phyloP scores from a whole-genome alignment of 1,140 invertebrate species.

The Hycleus phaleratus region DNA sequence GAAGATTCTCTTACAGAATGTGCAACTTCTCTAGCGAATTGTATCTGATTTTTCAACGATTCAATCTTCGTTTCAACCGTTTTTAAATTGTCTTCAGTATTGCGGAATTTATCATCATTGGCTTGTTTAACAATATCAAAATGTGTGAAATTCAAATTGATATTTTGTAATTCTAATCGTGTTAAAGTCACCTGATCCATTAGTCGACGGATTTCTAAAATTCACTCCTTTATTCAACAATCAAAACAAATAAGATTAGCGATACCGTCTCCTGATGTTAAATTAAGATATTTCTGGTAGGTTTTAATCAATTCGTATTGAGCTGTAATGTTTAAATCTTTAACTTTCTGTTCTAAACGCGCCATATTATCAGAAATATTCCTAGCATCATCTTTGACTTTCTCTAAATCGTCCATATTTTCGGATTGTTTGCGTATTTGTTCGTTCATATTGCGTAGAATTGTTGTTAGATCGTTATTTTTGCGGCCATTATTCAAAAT shows the following conservation, averaged over 20 bases:
- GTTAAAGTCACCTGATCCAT: slow-evolving; percentile 43
- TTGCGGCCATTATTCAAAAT: slow-evolving; percentile 25
- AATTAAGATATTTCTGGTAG: slow-evolving; percentile 25
- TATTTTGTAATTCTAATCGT: slow-evolving; percentile 16
- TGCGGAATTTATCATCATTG: slow-evolving; percentile 1
- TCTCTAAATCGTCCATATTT: slow-evolving; percentile 28
- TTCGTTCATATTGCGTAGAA: slow-evolving; percentile 21
- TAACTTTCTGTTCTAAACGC: slow-evolving; percentile 45
- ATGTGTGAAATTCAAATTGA: slow-evolving; percentile 4
- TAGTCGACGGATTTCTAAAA: slow-evolving; percentile 42
- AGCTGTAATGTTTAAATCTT: slow-evolving; percentile 42
- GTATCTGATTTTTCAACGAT: slow-evolving; percentile 63
- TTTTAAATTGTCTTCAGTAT: slow-evolving; percentile 5
- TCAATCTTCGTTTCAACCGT: slow-evolving; percentile 40
- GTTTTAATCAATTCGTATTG: slow-evolving; percentile 42
- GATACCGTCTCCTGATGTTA: slow-evolving; percentile 33
- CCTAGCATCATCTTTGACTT: slow-evolving; percentile 42
- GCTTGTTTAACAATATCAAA: slow-evolving; percentile 2
- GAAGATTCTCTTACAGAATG: slow-evolving; percentile 56
- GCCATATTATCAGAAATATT: slow-evolving; percentile 44
- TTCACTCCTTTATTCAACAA: too few relatives aligned
- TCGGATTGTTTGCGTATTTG: slow-evolving; percentile 15
- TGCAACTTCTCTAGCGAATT: slow-evolving; percentile 70
- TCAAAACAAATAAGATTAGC: too few relatives aligned
- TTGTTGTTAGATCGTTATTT: slow-evolving; percentile 26